Evolutionary conservation across 1,140 invertebrate species (phyloP).

Genomic region (Oryctes rhinoceros): DNA sequence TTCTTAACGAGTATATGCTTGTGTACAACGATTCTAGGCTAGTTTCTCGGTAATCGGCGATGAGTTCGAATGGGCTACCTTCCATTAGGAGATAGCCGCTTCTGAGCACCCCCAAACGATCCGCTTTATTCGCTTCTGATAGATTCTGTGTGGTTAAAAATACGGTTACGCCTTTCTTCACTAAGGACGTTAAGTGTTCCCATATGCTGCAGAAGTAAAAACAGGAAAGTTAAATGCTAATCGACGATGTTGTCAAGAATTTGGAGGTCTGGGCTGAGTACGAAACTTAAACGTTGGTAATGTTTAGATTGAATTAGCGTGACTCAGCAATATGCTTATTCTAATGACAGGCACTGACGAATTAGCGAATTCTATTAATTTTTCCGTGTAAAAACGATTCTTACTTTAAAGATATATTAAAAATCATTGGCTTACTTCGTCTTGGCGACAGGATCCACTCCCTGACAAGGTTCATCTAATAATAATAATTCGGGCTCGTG

Average conservation of each 20-base stretch:
- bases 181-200: slow-evolving; percentile 88
- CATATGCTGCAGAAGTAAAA: slow-evolving; percentile 74
- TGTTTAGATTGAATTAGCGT: too few species aligned
- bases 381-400: background rate
- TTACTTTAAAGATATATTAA: background rate
- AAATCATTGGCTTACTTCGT: slow-evolving; percentile 66
- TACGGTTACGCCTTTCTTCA: slow-evolving; percentile 82
- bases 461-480: slow-evolving; percentile 57
- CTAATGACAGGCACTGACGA: too few species aligned
- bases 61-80: slow-evolving; percentile 36
- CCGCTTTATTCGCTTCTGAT: slow-evolving; percentile 89
- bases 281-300: too few species aligned
- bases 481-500: slow-evolving; percentile 44
- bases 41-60: slow-evolving; percentile 26
- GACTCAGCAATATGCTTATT: too few species aligned
- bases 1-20: slow-evolving; percentile 25
- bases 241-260: too few species aligned
- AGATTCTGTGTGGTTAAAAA: slow-evolving; percentile 96
- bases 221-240: slow-evolving; percentile 52
- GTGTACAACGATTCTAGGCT: slow-evolving; percentile 41
- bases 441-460: slow-evolving; percentile 87
- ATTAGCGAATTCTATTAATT: background rate
- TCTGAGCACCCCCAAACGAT: slow-evolving; percentile 69
- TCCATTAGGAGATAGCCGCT: slow-evolving; percentile 40
- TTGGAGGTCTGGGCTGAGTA: too few species aligned